Base-by-base conservation (phyloP, 1,140 invertebrate genomes). In the Vanessa tameamea region DNA sequence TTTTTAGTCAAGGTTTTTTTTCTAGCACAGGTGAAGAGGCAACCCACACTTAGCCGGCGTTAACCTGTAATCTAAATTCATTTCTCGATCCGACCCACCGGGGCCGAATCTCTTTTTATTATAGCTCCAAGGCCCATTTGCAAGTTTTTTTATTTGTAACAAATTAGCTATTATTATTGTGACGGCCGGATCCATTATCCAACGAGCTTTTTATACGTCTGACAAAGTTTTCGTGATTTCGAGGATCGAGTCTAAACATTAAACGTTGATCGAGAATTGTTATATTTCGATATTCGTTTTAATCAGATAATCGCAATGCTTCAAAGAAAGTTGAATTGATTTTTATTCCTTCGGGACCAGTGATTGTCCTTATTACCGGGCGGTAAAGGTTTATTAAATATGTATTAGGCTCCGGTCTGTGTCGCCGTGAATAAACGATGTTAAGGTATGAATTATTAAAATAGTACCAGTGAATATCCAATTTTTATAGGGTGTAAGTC, bases 31-130 rank as follows among this genome's bases (percentile, higher is more conserved):
- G 87, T 89, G 89, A 88, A 84, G 78, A 82, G 78, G 66, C 80
- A 89, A 90, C 89, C 87, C 85, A 88, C 87, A 91, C 88, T 92
- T 91, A 91, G 87, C 76, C 85, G 88, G 88, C 90, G 87, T 86
- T 91, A 92, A 89, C 88, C 86, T 92, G 84, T 92, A 92, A 92
- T 92, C 90, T 92, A 92, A 92, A 92, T 92, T 92, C 89, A 92
- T 92, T 92, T 92, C 86, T 91, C 87, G 89, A 90, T 88, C 85
- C 88, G 80, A 88, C 88, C 89, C 87, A 90, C 85, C 82, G 80
- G 80, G 80, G 79, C 84, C 88, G 85, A 90, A 89, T 90, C 85
- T 84, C 86, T 91, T 91, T 91, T 92, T 92, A 91, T 92, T 91
- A 92, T 86, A 87, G 84, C 81, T 85, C 84, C 84, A 84, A 85